phyloP scores from a whole-genome alignment of 37 sponge, comb jelly and placozoan genomes.

The Haliclona indistincta region DNA sequence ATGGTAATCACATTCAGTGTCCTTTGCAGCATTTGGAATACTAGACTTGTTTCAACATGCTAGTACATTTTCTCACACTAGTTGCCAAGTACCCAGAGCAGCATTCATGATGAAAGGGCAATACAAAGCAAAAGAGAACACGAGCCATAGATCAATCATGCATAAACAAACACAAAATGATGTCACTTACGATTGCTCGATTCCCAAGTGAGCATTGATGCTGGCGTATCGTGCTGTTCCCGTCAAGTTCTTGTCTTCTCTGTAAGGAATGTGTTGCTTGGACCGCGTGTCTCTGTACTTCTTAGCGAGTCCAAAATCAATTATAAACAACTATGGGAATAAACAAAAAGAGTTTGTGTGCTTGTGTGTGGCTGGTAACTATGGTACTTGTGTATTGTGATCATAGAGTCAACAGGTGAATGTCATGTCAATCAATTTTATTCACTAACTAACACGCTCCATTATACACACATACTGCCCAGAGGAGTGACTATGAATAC shows the following conservation, averaged over 20 bases:
- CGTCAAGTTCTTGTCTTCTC: slow-evolving; percentile 99
- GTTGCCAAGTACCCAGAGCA: too few relatives aligned
- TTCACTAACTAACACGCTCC: background rate
- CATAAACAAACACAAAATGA: background rate
- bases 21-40: too few relatives aligned
- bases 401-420: background rate
- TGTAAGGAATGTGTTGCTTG: slow-evolving; percentile 92
- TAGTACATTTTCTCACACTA: too few relatives aligned
- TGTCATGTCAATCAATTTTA: background rate
- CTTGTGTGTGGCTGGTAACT: slow-evolving; percentile 1
- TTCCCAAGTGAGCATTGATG: slow-evolving; percentile 98
- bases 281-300: slow-evolving; percentile 96
- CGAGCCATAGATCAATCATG: background rate
- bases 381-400: background rate
- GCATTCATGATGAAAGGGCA: too few relatives aligned
- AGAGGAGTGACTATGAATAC: background rate
- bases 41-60: too few relatives aligned
- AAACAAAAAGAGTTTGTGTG: background rate
- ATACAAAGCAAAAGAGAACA: background rate
- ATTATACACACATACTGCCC: background rate
- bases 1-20: too few relatives aligned
- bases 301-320: slow-evolving; percentile 99
- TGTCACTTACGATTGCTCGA: slow-evolving; percentile 86
- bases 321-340: slow-evolving; percentile 79
- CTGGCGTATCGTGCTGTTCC: slow-evolving; percentile 99